Evolutionary conservation across 1,140 invertebrate genomes (phyloP), one percentile per base, ranked within the genome.

Genomic region (Heliconius nattereri): DNA sequence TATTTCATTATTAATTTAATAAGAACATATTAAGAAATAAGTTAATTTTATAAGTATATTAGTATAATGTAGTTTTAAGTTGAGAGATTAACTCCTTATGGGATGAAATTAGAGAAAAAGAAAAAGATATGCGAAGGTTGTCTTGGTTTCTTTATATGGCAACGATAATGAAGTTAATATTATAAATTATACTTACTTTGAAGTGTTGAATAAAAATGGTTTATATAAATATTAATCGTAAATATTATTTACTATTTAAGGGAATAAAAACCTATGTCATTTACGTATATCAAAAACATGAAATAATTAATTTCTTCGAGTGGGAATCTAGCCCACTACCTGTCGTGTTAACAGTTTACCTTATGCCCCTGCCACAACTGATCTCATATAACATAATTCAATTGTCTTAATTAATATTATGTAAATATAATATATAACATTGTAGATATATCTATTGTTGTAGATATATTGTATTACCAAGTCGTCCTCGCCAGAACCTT

Each of bases 401-500:
- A 45, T 45, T 16, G 5, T 45, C 2, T 45, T 45, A 45, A 45
- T 66, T 23, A 23, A 26, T 66, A 66, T n/a, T 66, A 66, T 66
- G 23, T n/a, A 57, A 7, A 1, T 26, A 23, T 60, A 66, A 9
- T 13, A 66, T 66, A 66, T 26, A 66, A 26, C 16, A 66, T 13
- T 66, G 26, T 66, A 29, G 26, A 5, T 66, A 57, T 23, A 3
- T 9, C 3, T 57, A 57, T 66, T 66, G 11, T 66, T 66, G 26
- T 29, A 66, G 26, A 66, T 66, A 66, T 66, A 29, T 29, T 29
- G 60, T 66, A 29, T 29, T 29, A 66, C 60, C 13, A 16, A 16
- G 23, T 66, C 60, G 60, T 66, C 60, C 60, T 66, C 60, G 23
- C 13, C 9, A 16, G 60, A 60, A 66, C 60, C 60, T 66, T 66